phyloP scores from a whole-genome alignment of 2,113 vertebrate species.

The Dicentrarchus labrax region DNA sequence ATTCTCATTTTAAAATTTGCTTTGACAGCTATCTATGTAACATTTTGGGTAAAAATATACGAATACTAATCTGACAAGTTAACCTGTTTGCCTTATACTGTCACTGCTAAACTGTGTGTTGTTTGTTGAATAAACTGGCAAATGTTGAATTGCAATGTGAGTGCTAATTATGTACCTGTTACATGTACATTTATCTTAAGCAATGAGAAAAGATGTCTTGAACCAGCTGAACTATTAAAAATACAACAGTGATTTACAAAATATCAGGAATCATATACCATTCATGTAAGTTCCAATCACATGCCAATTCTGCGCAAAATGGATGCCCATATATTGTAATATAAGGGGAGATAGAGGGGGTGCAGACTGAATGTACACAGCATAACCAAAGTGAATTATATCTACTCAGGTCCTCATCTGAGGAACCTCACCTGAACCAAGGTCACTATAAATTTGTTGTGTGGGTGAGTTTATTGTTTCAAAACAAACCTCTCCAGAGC shows the following conservation, averaged over 20 bases:
- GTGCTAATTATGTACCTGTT: neutral
- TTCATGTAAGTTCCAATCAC: neutral
- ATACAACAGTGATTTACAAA: neutral
- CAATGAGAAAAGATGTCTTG: neutral
- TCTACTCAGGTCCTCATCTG: neutral
- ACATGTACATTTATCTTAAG: neutral
- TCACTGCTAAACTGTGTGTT: neutral
- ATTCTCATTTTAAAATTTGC: neutral
- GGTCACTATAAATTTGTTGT: neutral
- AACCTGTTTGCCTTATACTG: neutral
- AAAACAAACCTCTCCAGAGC: slow-evolving; percentile 20
- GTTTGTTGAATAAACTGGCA: neutral
- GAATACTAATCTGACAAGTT: neutral
- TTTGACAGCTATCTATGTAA: neutral
- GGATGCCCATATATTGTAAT: neutral
- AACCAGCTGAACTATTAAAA: neutral
- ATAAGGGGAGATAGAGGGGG: neutral
- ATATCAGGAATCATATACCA: neutral
- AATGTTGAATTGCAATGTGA: neutral
- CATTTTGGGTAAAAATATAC: neutral
- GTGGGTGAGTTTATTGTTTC: neutral
- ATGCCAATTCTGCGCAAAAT: neutral
- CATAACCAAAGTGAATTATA: neutral
- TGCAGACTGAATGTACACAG: slow-evolving; percentile 10
- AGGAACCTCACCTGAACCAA: slow-evolving; percentile 16